These are phyloP conservation scores for Molothrus aeneus DNA, from an alignment of 2,797 vertebrate species.

Conservation along the genomic window DNA sequence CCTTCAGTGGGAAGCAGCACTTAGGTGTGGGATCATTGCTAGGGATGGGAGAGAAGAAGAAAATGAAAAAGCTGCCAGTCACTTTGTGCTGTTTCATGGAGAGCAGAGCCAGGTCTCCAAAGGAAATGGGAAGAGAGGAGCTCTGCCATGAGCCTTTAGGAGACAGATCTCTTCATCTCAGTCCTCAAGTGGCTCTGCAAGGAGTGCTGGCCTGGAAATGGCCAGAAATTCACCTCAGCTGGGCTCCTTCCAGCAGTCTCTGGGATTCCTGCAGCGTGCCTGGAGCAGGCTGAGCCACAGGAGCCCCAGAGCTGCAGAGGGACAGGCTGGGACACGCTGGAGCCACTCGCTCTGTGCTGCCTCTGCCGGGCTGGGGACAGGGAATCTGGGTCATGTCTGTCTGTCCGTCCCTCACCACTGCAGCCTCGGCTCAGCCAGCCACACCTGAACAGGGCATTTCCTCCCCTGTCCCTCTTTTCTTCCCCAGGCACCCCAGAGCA, in stretches of 20 bases:
- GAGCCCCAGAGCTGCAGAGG: neutral
- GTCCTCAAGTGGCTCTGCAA: neutral
- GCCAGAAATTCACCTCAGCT: no score
- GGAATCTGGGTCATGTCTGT: neutral
- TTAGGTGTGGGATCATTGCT: neutral
- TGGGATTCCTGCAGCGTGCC: neutral
- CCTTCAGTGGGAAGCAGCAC: neutral
- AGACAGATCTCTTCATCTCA: neutral
- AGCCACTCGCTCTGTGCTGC: neutral
- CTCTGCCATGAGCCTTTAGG: neutral
- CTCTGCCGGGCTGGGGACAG: neutral
- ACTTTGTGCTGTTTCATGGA: neutral
- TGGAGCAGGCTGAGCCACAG: neutral
- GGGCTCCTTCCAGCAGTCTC: fast-evolving
- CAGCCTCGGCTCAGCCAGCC: neutral
- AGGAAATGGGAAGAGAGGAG: neutral
- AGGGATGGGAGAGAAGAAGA: neutral
- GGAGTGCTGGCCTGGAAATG: neutral
- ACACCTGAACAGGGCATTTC: neutral
- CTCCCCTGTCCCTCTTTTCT: neutral
- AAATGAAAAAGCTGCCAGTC: no score
- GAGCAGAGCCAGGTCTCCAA: neutral
- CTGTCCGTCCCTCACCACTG: neutral
- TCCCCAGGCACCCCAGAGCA: neutral
- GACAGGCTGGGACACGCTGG: neutral